phyloP scores from a whole-genome alignment of 2,888 invertebrate genomes.

The Achlya flavicornis region DNA sequence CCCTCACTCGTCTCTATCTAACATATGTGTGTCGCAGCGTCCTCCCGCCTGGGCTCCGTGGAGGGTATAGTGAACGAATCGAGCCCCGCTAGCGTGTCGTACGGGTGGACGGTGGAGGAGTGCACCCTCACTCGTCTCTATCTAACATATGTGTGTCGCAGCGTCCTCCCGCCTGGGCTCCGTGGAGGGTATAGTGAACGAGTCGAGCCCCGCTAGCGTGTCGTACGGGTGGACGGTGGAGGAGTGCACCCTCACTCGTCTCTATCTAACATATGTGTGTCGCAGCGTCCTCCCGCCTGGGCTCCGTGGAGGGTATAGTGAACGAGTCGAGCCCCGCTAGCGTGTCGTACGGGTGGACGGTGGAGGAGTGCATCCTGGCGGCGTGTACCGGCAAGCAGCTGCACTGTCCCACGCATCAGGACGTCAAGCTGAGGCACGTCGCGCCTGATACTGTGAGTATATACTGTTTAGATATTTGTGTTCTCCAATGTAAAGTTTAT shows the following conservation, averaged over 20 bases:
- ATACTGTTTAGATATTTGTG: too few relatives aligned
- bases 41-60: too few relatives aligned
- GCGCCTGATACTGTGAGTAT: slow-evolving; percentile 94
- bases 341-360: slow-evolving; percentile 89
- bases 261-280: neutral
- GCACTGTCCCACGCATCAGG: slow-evolving; percentile 91
- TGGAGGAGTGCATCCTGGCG: slow-evolving; percentile 97
- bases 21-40: too few relatives aligned
- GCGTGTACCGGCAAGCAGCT: slow-evolving; percentile 87
- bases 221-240: slow-evolving; percentile 93
- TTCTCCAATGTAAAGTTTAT: too few relatives aligned
- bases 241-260: slow-evolving; percentile 98
- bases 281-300: slow-evolving; percentile 90
- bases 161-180: slow-evolving; percentile 93
- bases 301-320: slow-evolving; percentile 90
- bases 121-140: too few relatives aligned
- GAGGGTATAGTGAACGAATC: too few relatives aligned
- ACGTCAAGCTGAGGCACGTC: slow-evolving; percentile 89
- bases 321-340: slow-evolving; percentile 84
- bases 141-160: slow-evolving; percentile 33
- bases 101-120: too few relatives aligned
- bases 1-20: too few relatives aligned
- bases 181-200: slow-evolving; percentile 89
- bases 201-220: slow-evolving; percentile 83
- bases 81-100: too few relatives aligned